A percentile compares a stretch with the other conserved stretches of the same genome.
Evolutionary conservation across 2,113 vertebrate genomes (phyloP).

Genomic region (Malurus elegans): DNA sequence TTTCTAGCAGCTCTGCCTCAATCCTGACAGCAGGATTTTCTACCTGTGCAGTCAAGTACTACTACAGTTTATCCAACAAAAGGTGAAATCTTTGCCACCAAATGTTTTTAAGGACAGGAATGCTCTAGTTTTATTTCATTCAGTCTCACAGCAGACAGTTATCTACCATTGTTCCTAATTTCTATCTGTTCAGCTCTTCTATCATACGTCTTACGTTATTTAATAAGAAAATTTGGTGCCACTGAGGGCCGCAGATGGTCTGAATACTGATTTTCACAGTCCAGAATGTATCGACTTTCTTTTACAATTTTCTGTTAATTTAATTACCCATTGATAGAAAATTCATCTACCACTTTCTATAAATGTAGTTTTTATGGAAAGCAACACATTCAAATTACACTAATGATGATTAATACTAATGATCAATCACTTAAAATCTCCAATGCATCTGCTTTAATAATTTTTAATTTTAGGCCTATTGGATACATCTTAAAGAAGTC

Average conservation of each 20-base stretch:
- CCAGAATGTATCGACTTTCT: not conserved
- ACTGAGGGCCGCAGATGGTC: not conserved
- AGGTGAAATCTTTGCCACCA: not conserved
- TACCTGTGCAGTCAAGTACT: not conserved
- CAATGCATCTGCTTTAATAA: not conserved
- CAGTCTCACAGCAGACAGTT: not conserved
- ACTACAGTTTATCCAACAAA: not conserved
- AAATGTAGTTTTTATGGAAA: not conserved
- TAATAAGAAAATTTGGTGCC: not conserved
- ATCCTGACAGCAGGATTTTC: not conserved
- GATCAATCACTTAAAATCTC: not conserved
- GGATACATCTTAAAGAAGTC: not conserved
- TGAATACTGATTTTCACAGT: not conserved
- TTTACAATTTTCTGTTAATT: not conserved
- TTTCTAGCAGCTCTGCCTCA: not conserved
- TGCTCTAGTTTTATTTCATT: not conserved
- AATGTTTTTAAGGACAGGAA: not conserved
- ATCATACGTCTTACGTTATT: not conserved
- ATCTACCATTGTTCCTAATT: not conserved
- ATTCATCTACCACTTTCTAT: not conserved
- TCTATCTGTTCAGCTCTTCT: not conserved
- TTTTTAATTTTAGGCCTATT: not conserved
- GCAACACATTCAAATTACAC: not conserved
- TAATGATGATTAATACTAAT: not conserved
- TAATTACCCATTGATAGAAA: not conserved